Evolutionary conservation across 2,888 invertebrate genomes (phyloP).

Genomic region (Lamellibrachia satsuma): DNA sequence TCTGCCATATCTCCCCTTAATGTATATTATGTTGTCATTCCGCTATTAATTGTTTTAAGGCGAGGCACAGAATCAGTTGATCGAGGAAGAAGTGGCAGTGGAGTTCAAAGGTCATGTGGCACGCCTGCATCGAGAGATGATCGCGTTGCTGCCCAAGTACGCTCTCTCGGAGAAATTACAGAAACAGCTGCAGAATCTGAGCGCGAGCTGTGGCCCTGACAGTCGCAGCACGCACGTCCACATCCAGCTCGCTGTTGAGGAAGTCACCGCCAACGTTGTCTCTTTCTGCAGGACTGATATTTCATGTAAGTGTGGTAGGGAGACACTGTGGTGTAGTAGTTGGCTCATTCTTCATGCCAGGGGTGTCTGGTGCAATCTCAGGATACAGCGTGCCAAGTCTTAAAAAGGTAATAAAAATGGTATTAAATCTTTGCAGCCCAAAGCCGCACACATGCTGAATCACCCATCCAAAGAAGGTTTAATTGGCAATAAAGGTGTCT

Average conservation of each 20-base stretch:
- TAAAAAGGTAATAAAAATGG: too few relatives aligned
- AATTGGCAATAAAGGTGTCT: too few relatives aligned
- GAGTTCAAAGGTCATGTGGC: constrained; percentile 65
- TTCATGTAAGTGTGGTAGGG: constrained; percentile 49
- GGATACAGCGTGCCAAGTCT: too few relatives aligned
- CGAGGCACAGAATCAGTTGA: neutral
- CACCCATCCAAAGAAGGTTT: too few relatives aligned
- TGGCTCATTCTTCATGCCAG: too few relatives aligned
- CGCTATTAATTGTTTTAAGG: neutral
- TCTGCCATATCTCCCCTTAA: too few relatives aligned
- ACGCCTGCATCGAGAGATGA: constrained; percentile 79
- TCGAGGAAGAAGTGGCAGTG: constrained; percentile 36
- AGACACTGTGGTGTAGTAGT: constrained; percentile 18
- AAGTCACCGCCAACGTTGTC: constrained; percentile 59
- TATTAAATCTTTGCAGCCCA: too few relatives aligned
- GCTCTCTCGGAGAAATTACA: constrained; percentile 53
- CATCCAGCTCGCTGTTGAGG: constrained; percentile 52
- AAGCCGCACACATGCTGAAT: too few relatives aligned
- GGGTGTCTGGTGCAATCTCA: neutral
- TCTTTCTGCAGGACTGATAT: constrained; percentile 59
- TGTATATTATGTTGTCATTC: neutral
- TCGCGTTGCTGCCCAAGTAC: constrained; percentile 80
- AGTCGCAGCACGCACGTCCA: constrained; percentile 47
- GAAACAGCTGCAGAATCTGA: constrained; percentile 51
- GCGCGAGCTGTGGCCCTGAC: constrained; percentile 36